Evolutionary conservation across 2,113 vertebrate species (phyloP).

Genomic region (Corythornis madagascariensis): DNA sequence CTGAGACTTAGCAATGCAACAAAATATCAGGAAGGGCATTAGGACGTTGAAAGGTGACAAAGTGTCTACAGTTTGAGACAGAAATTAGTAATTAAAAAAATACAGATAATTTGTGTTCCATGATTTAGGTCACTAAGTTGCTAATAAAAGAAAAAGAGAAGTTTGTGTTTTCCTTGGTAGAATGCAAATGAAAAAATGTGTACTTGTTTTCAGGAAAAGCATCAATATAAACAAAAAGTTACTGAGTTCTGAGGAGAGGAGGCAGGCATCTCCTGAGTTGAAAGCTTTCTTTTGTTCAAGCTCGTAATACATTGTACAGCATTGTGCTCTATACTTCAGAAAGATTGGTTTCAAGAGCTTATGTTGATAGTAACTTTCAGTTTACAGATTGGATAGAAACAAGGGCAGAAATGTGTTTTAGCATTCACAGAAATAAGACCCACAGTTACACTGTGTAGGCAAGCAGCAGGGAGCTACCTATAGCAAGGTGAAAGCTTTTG

Average conservation of each 20-base stretch:
- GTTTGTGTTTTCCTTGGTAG: not conserved
- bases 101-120: not conserved
- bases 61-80: not conserved
- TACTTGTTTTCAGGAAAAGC: not conserved
- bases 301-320: not conserved
- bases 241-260: not conserved
- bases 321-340: not conserved
- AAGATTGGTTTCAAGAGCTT: not conserved
- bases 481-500: not conserved
- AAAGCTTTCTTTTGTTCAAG: not conserved
- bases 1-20: not conserved
- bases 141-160: not conserved
- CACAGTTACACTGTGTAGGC: not conserved
- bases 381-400: not conserved
- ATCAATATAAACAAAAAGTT: not conserved
- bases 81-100: not conserved
- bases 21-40: not conserved
- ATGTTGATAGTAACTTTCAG: not conserved
- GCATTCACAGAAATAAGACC: not conserved
- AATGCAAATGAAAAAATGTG: not conserved
- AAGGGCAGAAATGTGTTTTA: not conserved
- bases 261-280: not conserved
- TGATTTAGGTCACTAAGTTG: not conserved
- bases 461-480: not conserved
- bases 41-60: not conserved